Conservation (phyloP, 2,797 vertebrate species). For the Anas bernieri region DNA sequence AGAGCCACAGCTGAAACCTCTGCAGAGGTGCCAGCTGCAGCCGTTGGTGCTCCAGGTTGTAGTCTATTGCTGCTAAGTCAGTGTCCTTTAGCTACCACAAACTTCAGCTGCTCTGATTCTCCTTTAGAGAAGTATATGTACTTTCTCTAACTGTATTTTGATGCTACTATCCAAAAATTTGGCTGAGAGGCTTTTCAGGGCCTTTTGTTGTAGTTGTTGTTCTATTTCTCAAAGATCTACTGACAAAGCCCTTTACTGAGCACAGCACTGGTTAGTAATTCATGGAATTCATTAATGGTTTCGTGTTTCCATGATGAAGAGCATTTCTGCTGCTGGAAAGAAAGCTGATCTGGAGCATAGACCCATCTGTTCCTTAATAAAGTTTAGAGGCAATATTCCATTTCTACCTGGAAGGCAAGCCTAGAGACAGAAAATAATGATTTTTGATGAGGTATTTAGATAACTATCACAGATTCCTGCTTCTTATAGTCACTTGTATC, state of each 20-base stretch:
- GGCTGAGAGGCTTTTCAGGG: neutral
- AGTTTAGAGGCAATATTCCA: conserved; percentile 51
- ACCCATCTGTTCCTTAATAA: conserved; percentile 65
- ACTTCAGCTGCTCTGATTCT: neutral
- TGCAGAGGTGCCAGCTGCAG: neutral
- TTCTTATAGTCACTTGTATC: conserved; percentile 43
- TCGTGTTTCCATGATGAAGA: neutral
- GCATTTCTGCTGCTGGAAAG: conserved; percentile 1
- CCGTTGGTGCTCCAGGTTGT: neutral
- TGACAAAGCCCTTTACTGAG: neutral
- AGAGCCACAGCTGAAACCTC: neutral
- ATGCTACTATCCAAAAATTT: neutral
- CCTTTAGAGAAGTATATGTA: neutral
- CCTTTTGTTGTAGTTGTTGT: neutral
- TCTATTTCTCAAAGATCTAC: neutral
- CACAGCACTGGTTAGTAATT: neutral
- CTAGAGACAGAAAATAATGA: conserved; percentile 50
- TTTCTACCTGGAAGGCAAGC: conserved; percentile 62
- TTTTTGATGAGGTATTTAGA: conserved; percentile 59
- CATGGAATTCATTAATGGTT: too few species aligned
- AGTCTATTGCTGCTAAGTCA: neutral
- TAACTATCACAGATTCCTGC: conserved; percentile 38
- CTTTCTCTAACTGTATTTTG: neutral
- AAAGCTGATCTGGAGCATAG: conserved; percentile 24
- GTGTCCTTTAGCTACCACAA: neutral